Percentiles rank a stretch among this genome's conserved stretches.
phyloP scores from a whole-genome alignment of 2,888 invertebrate genomes.

The Hypolimnas misippus region DNA sequence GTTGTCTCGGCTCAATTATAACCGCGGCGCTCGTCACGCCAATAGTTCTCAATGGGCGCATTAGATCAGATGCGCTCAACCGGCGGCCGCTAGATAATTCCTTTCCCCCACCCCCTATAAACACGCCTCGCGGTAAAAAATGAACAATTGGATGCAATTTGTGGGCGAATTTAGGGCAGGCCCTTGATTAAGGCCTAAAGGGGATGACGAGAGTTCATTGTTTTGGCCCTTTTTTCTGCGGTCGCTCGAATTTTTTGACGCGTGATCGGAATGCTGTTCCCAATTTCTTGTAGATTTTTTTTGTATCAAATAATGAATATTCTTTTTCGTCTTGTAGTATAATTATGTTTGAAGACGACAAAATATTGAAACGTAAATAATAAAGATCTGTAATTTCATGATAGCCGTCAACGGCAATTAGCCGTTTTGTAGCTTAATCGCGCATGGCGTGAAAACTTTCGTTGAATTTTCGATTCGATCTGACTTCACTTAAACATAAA shows the following conservation, averaged over 20 bases:
- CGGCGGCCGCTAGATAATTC: slow-evolving; percentile 62
- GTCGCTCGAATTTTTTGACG: slow-evolving; percentile 63
- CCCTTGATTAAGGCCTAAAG: slow-evolving; percentile 72
- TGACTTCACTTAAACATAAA: background rate
- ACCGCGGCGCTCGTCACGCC: slow-evolving; percentile 55
- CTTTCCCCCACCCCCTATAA: slow-evolving; percentile 59
- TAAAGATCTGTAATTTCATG: background rate
- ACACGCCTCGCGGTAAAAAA: slow-evolving; percentile 76
- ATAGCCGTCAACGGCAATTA: background rate
- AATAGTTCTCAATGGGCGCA: slow-evolving; percentile 69
- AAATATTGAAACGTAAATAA: background rate
- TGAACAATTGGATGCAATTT: slow-evolving; percentile 84
- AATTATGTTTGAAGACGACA: too few relatives aligned
- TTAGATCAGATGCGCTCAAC: slow-evolving; percentile 62
- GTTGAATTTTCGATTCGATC: background rate
- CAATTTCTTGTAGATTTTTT: slow-evolving; percentile 3
- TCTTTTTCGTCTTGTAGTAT: too few relatives aligned
- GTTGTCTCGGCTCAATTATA: slow-evolving; percentile 47
- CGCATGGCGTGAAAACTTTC: background rate
- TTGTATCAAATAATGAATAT: background rate
- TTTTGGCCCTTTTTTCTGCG: slow-evolving; percentile 71
- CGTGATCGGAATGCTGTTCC: slow-evolving; percentile 50
- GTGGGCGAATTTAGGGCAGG: slow-evolving; percentile 79
- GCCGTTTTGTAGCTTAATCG: background rate
- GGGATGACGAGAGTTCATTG: slow-evolving; percentile 62